Conservation (phyloP, 2,113 vertebrate species). For the Synchiropus splendidus region DNA sequence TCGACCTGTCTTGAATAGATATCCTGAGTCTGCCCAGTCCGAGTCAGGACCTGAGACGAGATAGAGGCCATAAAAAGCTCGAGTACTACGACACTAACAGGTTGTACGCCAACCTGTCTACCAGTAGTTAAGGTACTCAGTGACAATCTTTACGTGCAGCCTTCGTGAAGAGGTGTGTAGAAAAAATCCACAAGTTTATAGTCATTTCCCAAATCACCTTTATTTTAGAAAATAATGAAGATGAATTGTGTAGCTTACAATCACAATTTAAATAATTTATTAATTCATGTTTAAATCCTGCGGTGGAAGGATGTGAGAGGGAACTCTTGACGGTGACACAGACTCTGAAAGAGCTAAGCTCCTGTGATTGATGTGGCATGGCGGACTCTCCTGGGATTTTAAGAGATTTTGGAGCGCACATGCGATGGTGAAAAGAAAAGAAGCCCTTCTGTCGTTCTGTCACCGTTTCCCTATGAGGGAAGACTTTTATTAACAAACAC, state of each 20-base stretch:
- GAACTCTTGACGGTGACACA: conserved; percentile 12
- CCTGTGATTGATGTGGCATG: conserved; percentile 12
- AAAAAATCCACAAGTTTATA: conserved; percentile 18
- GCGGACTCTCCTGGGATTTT: conserved; percentile 10
- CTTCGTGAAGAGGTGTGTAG: too few relatives aligned
- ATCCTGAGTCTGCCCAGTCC: too few relatives aligned
- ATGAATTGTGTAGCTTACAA: conserved; percentile 44
- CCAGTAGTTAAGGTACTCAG: too few relatives aligned
- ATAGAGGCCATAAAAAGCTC: too few relatives aligned
- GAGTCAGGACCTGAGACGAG: too few relatives aligned
- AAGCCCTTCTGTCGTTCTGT: conserved; percentile 30
- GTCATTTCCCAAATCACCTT: conserved; percentile 49
- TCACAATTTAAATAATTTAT: conserved; percentile 46
- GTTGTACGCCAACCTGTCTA: too few relatives aligned
- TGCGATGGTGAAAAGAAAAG: conserved; percentile 18
- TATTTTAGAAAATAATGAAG: conserved; percentile 54
- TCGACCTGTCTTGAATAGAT: too few relatives aligned
- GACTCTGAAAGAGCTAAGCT: too few relatives aligned
- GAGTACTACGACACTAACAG: too few relatives aligned
- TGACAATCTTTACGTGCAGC: too few relatives aligned
- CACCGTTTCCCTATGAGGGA: conserved; percentile 64
- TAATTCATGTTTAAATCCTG: conserved; percentile 28
- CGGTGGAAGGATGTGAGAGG: conserved; percentile 11
- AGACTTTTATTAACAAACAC: conserved; percentile 61
- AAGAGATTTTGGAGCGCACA: conserved; percentile 15